Base-by-base conservation (phyloP, 53 echinoderm and acorn worm genomes). In the Zoroaster sp. region DNA sequence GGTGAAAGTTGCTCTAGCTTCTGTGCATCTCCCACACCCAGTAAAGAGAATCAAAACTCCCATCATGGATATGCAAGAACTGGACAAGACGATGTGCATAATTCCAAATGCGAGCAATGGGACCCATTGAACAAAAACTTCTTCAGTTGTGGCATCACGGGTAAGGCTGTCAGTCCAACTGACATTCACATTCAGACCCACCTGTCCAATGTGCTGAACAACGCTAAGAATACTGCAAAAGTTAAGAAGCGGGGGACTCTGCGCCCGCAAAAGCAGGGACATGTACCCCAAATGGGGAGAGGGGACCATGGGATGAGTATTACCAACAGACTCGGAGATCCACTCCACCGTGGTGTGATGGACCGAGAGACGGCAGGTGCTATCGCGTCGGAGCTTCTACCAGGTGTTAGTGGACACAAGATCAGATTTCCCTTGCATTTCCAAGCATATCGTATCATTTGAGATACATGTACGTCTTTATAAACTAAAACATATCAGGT, bases 341-440 rank as follows among this genome's bases (percentile, higher is more conserved):
- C 93, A 1, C 80, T 97, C 33, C 97, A 97, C 40, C 78, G 97
- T 1, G 97, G 97, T 55, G 88, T 95, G 53, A 90, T 94, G 85
- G 97, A 97, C 47, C 90, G 95, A 39, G 95, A 95, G 20, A 73
- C 94, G n/a, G 95, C 97, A 1, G 83, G 88, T 5, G 95, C 95
- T 9, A 88, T 97, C 73, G 97, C 97, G 39, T 69, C 94, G 11
- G 90, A 94, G 46, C 72, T 97, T 45, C 81, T 97, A n/a, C 97
- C 97, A 15, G 97, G 97, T 39, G 91, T 97, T 3, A 97, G 90
- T 74, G 97, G 97, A 46, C 93, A 92, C 46, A 93, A 95, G 40
- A 89, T 97, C 40, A 34, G 75, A 35, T 88, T 90, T 87, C 96
- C 96, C 20, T 36, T 88, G 71, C 70, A 54, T 15, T n/a, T n/a